Evolutionary conservation across 53 echinoderm and acorn worm species (phyloP).

Genomic region (Zoroaster sp.): DNA sequence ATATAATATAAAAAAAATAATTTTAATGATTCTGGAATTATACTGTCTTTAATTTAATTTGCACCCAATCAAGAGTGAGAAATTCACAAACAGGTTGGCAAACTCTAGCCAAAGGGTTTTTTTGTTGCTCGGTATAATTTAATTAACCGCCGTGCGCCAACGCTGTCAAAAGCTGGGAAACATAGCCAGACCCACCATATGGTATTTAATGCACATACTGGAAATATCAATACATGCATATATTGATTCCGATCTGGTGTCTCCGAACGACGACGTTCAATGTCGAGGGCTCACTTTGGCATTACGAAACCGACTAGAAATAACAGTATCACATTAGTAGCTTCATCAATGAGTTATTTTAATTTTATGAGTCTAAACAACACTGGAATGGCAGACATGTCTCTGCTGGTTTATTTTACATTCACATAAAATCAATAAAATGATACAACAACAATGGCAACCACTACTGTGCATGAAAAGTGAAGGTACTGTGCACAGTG

Average conservation of each 20-base stretch:
- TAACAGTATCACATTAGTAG: not conserved
- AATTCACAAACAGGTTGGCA: slow-evolving; percentile 7
- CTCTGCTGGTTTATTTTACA: not conserved
- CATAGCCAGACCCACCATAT: not conserved
- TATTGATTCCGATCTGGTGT: not conserved
- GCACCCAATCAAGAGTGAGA: not conserved
- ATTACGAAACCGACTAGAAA: not conserved
- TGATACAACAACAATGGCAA: not conserved
- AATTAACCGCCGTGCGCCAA: not conserved
- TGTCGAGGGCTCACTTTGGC: not conserved
- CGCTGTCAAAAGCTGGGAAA: not conserved
- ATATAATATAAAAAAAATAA: no score
- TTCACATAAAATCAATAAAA: not conserved
- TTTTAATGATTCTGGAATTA: not conserved
- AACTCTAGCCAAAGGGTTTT: not conserved
- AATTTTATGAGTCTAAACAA: not conserved
- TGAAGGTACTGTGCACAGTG: not conserved
- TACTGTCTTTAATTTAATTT: not conserved
- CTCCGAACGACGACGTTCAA: not conserved
- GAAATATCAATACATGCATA: not conserved
- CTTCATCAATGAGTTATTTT: not conserved
- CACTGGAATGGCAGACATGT: not conserved
- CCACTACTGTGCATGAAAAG: not conserved
- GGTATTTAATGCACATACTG: not conserved
- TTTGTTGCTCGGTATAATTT: not conserved